Base-by-base conservation (phyloP, 2,113 vertebrate genomes). In the Anguilla rostrata region DNA sequence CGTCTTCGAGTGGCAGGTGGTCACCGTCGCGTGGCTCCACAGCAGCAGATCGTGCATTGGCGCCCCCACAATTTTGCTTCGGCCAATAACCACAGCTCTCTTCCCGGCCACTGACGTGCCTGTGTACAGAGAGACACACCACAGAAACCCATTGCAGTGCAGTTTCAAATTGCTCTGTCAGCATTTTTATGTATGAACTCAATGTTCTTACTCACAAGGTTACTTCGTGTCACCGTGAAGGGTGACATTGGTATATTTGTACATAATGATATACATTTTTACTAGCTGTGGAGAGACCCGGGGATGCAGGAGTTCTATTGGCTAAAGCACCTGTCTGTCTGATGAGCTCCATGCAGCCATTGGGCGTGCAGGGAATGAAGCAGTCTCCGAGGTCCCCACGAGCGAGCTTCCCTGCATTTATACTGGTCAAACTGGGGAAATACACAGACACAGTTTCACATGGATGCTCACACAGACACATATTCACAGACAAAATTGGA, bases 321-420 rank as follows among this genome's bases (percentile, higher is more conserved):
- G n/a, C n/a, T 4, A 11, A 26, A 86, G 84, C 89, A 98, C 98
- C 98, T 88, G 98, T 98, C 90, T 97, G 94, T 91, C 91, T 96
- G 95, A 99, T 99, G 80, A 99, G 96, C 91, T 99, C 97, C 97
- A 99, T 95, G 94, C 98, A 99, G 91, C 98, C 98, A 89, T 98
- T 99, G 9, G 98, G 98, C 0, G 98, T 99, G 92, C 98, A 99
- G 1, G 98, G 98, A 89, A 99, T 97, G 93, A 99, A 99, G 91
- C 98, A 99, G 93, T 98, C 96, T 2, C 93, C 94, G 12, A 99
- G 93, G 89, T 99, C 97, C 29, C 98, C 98, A 87, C 98, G 97
- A 18, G 98, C 96, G 56, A 99, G 96, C 83, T 98, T 99, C 82
- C 98, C 98, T 79, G 98, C 98, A 88, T 95, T 99, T 90, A 98